These are phyloP conservation scores for Scyliorhinus canicula DNA, from an alignment of 2,797 vertebrate genomes.

Conservation along the genomic window DNA sequence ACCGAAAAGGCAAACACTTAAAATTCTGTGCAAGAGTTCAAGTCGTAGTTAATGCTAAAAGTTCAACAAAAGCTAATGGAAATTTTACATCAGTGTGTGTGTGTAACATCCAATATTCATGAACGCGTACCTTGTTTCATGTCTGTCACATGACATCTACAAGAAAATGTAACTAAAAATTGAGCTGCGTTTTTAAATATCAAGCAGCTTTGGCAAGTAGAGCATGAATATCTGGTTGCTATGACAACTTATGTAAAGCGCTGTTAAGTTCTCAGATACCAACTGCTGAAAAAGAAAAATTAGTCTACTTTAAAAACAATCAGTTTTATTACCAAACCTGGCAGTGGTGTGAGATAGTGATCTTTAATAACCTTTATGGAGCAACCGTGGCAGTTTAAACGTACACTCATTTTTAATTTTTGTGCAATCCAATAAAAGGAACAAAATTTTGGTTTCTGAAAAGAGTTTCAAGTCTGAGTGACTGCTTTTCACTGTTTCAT, in stretches of 20 bases:
- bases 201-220: constrained; percentile 30
- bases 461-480: background rate
- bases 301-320: constrained; percentile 2
- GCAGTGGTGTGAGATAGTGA: background rate
- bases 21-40: background rate
- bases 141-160: background rate
- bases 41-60: background rate
- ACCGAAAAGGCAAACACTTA: background rate
- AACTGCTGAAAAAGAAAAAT: constrained; percentile 12
- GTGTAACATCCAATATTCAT: constrained; percentile 36
- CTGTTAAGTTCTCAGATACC: constrained; percentile 9
- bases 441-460: background rate
- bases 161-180: constrained; percentile 28
- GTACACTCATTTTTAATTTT: constrained; percentile 1
- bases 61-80: background rate
- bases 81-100: background rate
- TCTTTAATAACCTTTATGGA: constrained; percentile 28
- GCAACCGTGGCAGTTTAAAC: background rate
- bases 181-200: constrained; percentile 33
- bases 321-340: background rate
- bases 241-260: constrained; percentile 23
- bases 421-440: background rate
- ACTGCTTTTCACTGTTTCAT: background rate
- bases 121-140: constrained; percentile 17
- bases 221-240: constrained; percentile 28